phyloP scores from a whole-genome alignment of 2,113 vertebrate species.

The Heptranchias perlo region DNA sequence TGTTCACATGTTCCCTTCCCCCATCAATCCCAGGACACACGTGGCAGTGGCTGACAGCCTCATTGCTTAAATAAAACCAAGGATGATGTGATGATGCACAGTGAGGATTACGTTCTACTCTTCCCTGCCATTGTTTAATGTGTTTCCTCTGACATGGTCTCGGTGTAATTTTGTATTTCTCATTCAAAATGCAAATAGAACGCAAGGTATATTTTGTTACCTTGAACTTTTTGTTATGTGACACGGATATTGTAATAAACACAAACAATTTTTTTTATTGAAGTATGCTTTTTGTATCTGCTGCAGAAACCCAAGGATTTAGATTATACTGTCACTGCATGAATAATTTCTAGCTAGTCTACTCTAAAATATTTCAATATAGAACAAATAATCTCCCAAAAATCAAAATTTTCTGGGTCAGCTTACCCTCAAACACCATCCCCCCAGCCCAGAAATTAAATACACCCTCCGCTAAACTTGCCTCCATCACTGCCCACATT shows the following conservation, averaged over 20 bases:
- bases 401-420: not conserved
- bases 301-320: not conserved
- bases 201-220: slow-evolving; percentile 22
- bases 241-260: not conserved
- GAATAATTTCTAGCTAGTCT: not conserved
- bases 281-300: not conserved
- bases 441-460: not conserved
- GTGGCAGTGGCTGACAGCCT: not conserved
- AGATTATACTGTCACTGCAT: not conserved
- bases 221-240: slow-evolving; percentile 9
- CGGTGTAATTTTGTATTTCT: not conserved
- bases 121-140: not conserved
- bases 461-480: not conserved
- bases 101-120: not conserved
- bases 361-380: not conserved
- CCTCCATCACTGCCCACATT: not conserved
- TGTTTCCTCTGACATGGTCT: not conserved
- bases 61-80: not conserved
- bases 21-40: not conserved
- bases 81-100: not conserved
- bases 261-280: not conserved
- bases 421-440: not conserved
- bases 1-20: not conserved
- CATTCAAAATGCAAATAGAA: not conserved
- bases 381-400: not conserved